Evolutionary conservation across 1,140 invertebrate species (phyloP).

Genomic region (Heliconius nattereri): DNA sequence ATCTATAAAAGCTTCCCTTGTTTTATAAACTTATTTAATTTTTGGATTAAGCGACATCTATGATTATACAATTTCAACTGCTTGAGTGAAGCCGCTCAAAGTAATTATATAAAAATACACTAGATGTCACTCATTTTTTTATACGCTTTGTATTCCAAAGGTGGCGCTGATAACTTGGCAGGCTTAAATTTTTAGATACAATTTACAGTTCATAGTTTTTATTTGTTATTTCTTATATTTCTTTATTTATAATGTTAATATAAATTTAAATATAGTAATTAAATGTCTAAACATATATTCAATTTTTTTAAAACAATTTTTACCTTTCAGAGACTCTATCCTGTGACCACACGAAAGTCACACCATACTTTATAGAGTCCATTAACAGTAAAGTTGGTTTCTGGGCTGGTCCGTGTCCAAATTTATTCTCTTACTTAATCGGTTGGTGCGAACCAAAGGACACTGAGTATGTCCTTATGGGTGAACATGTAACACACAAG

Average conservation of each 20-base stretch:
- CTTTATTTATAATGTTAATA: too few species aligned
- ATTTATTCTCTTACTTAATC: conserved; percentile 89
- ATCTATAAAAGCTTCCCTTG: conserved; percentile 30
- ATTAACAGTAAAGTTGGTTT: conserved; percentile 89
- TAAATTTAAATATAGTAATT: too few species aligned
- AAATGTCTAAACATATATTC: too few species aligned
- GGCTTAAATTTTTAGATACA: too few species aligned
- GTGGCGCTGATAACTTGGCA: not conserved
- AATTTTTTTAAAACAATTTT: not conserved
- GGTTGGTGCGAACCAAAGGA: conserved; percentile 90
- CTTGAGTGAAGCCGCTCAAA: not conserved
- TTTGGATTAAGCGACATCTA: not conserved
- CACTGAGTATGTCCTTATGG: conserved; percentile 90
- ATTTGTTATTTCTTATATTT: too few species aligned
- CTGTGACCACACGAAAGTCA: conserved; percentile 93
- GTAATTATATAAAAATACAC: not conserved
- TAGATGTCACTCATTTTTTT: not conserved
- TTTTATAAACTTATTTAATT: not conserved
- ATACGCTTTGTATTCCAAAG: not conserved
- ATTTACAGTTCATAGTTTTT: too few species aligned
- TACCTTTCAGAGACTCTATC: conserved; percentile 87
- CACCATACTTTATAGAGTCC: conserved; percentile 93
- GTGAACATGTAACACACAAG: conserved; percentile 88
- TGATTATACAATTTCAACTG: not conserved
- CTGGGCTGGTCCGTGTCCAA: conserved; percentile 91